Evolutionary conservation across 2,113 vertebrate genomes (phyloP), one percentile per base, ranked within the genome.

Genomic region (Athene cunicularia): DNA sequence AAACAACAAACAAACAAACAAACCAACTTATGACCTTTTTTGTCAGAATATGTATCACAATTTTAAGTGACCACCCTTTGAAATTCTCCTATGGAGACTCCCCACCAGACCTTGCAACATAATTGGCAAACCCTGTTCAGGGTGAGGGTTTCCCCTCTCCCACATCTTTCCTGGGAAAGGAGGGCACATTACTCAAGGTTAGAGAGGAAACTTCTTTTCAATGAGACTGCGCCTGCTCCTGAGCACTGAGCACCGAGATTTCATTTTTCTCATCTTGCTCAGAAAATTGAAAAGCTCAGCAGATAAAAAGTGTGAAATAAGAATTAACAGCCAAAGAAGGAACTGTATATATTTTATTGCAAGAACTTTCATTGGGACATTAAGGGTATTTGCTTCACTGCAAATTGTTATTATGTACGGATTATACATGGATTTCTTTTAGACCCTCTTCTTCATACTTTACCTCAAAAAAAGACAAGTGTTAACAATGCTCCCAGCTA

Each of bases 301-400:
- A 27, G 80, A 95, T 63, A 83, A 87, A 96, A 76, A 67, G 41
- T 56, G 39, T 93, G 87, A 97, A 93, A 91, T 73, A 95, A 82
- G 93, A 95, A 82, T 64, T 60, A 94, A 50, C 22, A 76, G 33
- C 27, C 91, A 95, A 80, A 86, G 62, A 95, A 10, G 17, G 41
- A 91, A 75, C 32, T 39, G 74, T 50, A 30, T 76, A 6, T 76
- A 47, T 80, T 90, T 95, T 83, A 91, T 45, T 80, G 62, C 47
- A 77, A 62, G 89, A 86, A 73, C 16, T 59, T 90, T 77, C 84
- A 47, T 5, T 70, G 81, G 66, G 53, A 70, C 26, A n/a, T 59
- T 83, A 77, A 66, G n/a, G 55, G 41, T 35, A 30, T 91, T 93
- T 95, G 81, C 74, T 87, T 91, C 86, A 74, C 47, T 59, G 45